Base-by-base conservation (phyloP, 1,140 invertebrate species). In the Ceratitis capitata region DNA sequence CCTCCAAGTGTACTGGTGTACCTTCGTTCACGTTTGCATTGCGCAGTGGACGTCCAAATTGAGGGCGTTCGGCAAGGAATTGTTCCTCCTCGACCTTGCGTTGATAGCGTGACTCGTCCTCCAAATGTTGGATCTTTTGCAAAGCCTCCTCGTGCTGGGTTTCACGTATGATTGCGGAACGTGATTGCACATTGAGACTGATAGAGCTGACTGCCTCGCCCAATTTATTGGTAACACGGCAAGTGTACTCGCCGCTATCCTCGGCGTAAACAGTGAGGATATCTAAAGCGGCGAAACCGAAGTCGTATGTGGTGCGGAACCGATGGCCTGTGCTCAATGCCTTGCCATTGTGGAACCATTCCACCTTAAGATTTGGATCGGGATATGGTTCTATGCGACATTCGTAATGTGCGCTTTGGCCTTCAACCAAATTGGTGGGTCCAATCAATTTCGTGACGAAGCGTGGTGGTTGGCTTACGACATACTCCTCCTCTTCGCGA, bases 311-410 rank as follows among this genome's bases (percentile, higher is more conserved):
- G 83, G 97, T 98, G 87, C 97, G 95, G 93, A 98, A 98, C 87
- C 98, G 95, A 91, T 98, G 97, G 78, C 98, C 97, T 85, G 96
- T 97, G 89, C 95, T 95, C n/a, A 99, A 92, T 53, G 97, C 97
- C 92, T 98, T 96, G 78, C 97, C 97, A 91, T 99, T 98, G 88
- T 97, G 96, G 92, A 97, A 98, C 98, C 98, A 99, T 92, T 98
- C 97, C 1, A 99, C 96, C 87, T 96, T 95, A 90, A 99, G 95
- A 83, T 96, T 96, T 2, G 98, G 95, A 93, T 99, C 98, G 12
- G 97, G 98, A 89, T 98, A 97, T 53, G 98, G 99, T 88, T 98
- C 97, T 88, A 99, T 97, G 74, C 97, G 95, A 88, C 98, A 99
- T 93, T 99, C 98, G 92, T 99, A 99, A 90, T 98, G 98, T 83